Evolutionary conservation across 1,140 invertebrate genomes (phyloP).

Genomic region (Protaetia brevitarsis): DNA sequence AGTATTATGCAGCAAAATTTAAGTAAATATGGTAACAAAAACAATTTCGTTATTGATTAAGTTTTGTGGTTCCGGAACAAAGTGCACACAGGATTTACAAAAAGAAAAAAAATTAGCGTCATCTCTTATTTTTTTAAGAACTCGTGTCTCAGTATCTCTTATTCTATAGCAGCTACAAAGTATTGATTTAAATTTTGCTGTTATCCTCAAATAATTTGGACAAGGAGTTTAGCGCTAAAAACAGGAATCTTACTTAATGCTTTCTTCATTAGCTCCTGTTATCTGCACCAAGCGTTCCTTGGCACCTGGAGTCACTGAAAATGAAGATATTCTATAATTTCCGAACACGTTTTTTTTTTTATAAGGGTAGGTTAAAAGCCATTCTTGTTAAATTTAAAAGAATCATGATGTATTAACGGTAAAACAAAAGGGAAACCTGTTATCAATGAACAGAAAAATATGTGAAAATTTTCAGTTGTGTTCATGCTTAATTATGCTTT

Average conservation of each 20-base stretch:
- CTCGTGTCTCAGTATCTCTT: no score
- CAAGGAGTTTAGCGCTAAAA: no score
- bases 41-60: no score
- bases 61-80: no score
- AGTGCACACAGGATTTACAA: no score
- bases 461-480: conserved; percentile 15
- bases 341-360: not conserved
- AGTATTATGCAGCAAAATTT: no score
- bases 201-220: no score
- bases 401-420: conserved; percentile 8
- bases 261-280: conserved; percentile 85
- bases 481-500: conserved; percentile 20
- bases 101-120: no score
- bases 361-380: conserved; percentile 17
- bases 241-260: conserved; percentile 82
- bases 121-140: no score
- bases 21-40: no score
- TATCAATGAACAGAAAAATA: conserved; percentile 8
- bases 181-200: no score
- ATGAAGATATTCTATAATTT: conserved; percentile 18
- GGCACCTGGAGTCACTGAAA: conserved; percentile 83
- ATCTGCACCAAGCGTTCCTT: conserved; percentile 92
- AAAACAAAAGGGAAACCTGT: conserved; percentile 1
- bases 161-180: no score
- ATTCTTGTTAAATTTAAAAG: conserved; percentile 22